Base-by-base conservation (phyloP, 1,140 invertebrate species). In the Scaptomyza hsui region DNA sequence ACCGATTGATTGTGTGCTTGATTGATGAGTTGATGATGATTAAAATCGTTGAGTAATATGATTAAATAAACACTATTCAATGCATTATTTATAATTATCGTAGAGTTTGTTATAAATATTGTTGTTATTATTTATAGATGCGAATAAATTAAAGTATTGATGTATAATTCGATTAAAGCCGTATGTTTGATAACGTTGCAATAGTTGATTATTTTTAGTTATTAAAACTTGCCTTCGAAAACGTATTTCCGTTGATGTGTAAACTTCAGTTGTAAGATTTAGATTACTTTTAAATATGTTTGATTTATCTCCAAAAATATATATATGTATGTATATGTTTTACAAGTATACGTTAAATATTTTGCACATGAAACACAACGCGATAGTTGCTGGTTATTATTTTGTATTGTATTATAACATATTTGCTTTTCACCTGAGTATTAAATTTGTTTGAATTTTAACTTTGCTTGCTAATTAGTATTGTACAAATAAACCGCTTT, bases 301-400 rank as follows among this genome's bases (percentile, higher is more conserved):
- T 57, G 29, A 37, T 61, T 49, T 55, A n/a, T 18, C 64, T 88
- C 74, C 74, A 78, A 88, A 86, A 88, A 86, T 86, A 86, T 86
- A 79, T 81, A 26, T 57, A 32, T 74, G 52, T 78, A 37, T 59
- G 13, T 57, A 48, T 52, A 24, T 24, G n/a, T 48, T 55, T 37
- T 53, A 41, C 39, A 41, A 70, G 73, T 62, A 62, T 78, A 69
- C 29, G 44, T 51, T 45, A 62, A 68, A 68, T 71, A 75, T 82
- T 81, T 88, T 85, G 69, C 81, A 85, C 81, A 85, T 71, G 67
- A 86, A 85, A 86, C 77, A 85, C 81, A 86, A 86, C 77, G 61
- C 81, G 48, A 32, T 49, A 72, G 77, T 78, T 77, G 70, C 62
- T 61, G 57, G 48, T 44, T 64, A 63, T 42, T 68, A 52, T 44